Percentiles rank a stretch among this genome's conserved stretches.
Evolutionary conservation across 2,888 invertebrate species (phyloP).

Genomic region (Phyllotreta cruciferae): DNA sequence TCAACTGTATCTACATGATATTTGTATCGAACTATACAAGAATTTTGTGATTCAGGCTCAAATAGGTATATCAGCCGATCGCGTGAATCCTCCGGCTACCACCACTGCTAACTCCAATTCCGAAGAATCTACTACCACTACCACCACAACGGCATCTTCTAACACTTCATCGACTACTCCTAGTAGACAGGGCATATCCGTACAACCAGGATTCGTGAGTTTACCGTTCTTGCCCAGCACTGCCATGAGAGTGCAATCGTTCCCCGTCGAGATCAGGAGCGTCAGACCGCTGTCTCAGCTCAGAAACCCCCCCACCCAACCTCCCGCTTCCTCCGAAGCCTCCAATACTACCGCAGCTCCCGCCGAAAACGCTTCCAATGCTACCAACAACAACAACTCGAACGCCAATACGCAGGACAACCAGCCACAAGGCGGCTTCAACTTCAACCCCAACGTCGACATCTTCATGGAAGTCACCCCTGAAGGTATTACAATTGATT

Average conservation of each 20-base stretch:
- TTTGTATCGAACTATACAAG: slow-evolving; percentile 5
- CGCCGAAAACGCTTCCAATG: slow-evolving; percentile 23
- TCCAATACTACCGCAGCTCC: slow-evolving; percentile 29
- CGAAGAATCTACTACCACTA: slow-evolving; percentile 15
- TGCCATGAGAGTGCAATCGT: slow-evolving; percentile 53
- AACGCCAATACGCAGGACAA: slow-evolving; percentile 18
- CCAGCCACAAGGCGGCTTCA: slow-evolving; percentile 37
- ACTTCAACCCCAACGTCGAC: slow-evolving; percentile 62
- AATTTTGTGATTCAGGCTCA: slow-evolving; percentile 47
- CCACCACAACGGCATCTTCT: slow-evolving; percentile 13
- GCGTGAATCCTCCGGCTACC: slow-evolving; percentile 35
- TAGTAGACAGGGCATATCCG: slow-evolving; percentile 32
- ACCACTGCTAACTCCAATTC: slow-evolving; percentile 23
- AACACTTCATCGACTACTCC: slow-evolving; percentile 11
- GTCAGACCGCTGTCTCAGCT: slow-evolving; percentile 37
- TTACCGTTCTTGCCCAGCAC: slow-evolving; percentile 50
- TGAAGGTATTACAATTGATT: slow-evolving; percentile 59
- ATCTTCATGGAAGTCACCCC: slow-evolving; percentile 69
- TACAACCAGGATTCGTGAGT: slow-evolving; percentile 43
- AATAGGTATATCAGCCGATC: slow-evolving; percentile 51
- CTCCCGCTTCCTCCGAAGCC: slow-evolving; percentile 39
- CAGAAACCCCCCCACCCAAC: slow-evolving; percentile 35
- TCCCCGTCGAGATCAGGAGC: slow-evolving; percentile 54
- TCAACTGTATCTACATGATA: background rate
- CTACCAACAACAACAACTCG: slow-evolving; percentile 29